phyloP scores from a whole-genome alignment of 2,888 invertebrate species.

The Biston betularia region DNA sequence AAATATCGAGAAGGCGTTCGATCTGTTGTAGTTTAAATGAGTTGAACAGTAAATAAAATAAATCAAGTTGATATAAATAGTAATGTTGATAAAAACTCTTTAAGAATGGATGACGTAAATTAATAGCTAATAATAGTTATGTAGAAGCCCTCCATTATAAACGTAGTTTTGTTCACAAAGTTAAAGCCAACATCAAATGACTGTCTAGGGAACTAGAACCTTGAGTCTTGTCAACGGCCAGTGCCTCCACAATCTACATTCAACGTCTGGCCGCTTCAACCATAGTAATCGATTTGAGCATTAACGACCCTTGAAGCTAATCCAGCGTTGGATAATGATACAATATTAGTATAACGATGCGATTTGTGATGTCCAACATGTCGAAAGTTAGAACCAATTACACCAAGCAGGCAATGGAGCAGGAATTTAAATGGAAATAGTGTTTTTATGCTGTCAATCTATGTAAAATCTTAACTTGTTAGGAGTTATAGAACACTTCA shows the following conservation, averaged over 20 bases:
- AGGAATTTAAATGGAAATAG: constrained; percentile 55
- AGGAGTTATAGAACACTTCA: constrained; percentile 35
- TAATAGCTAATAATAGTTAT: not conserved
- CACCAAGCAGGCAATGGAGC: constrained; percentile 53
- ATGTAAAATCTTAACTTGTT: not conserved
- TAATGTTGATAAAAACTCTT: too few species aligned
- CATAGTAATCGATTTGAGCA: constrained; percentile 67
- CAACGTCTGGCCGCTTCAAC: constrained; percentile 53
- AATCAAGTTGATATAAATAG: too few species aligned
- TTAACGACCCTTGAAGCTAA: constrained; percentile 67
- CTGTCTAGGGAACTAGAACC: not conserved
- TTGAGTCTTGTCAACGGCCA: constrained; percentile 8
- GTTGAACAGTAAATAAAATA: too few species aligned
- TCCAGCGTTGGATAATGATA: constrained; percentile 62
- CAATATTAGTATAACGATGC: constrained; percentile 58
- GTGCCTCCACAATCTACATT: constrained; percentile 2
- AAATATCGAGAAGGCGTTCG: too few species aligned
- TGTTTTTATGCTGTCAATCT: not conserved
- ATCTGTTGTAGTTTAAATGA: too few species aligned
- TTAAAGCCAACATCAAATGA: not conserved
- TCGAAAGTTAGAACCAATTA: constrained; percentile 63
- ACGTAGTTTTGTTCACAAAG: not conserved
- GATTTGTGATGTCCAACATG: constrained; percentile 50
- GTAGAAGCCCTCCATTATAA: not conserved
- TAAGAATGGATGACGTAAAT: not conserved